A percentile compares a stretch with the other conserved stretches of the same genome.
These are phyloP conservation scores for Erpetoichthys calabaricus DNA, from an alignment of 2,797 vertebrate species.

Conservation along the genomic window DNA sequence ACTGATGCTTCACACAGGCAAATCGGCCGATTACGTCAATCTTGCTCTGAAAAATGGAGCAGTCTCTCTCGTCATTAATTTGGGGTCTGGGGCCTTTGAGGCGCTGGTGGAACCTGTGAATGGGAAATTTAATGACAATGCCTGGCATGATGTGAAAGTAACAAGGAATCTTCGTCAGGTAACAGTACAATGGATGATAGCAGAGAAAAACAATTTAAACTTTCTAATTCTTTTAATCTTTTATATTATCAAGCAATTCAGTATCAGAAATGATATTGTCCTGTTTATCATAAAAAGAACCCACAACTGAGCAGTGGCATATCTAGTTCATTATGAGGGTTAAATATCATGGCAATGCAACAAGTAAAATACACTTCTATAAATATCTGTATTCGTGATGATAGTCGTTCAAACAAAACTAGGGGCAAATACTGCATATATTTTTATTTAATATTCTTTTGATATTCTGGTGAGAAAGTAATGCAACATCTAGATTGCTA, in stretches of 20 bases:
- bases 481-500: background rate
- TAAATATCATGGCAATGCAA: slow-evolving; percentile 5
- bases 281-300: slow-evolving; percentile 15
- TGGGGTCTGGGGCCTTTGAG: slow-evolving; percentile 98
- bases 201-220: slow-evolving; percentile 19
- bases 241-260: slow-evolving; percentile 25
- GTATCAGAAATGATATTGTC: slow-evolving; percentile 31
- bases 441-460: background rate
- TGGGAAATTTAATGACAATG: slow-evolving; percentile 99
- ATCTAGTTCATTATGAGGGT: slow-evolving; percentile 52
- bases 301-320: slow-evolving; percentile 75
- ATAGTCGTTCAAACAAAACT: background rate
- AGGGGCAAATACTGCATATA: background rate
- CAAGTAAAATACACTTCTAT: background rate
- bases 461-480: background rate
- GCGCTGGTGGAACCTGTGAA: slow-evolving; percentile 98
- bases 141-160: slow-evolving; percentile 99
- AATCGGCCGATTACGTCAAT: slow-evolving; percentile 98
- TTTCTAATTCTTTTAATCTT: slow-evolving; percentile 20
- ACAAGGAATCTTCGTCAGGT: slow-evolving; percentile 99
- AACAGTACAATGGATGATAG: slow-evolving; percentile 83
- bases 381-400: background rate
- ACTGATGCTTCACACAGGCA: slow-evolving; percentile 97
- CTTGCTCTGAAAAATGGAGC: slow-evolving; percentile 97
- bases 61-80: slow-evolving; percentile 98